These are phyloP conservation scores for Coilia nasus DNA, from an alignment of 2,797 vertebrate genomes.

Conservation along the genomic window DNA sequence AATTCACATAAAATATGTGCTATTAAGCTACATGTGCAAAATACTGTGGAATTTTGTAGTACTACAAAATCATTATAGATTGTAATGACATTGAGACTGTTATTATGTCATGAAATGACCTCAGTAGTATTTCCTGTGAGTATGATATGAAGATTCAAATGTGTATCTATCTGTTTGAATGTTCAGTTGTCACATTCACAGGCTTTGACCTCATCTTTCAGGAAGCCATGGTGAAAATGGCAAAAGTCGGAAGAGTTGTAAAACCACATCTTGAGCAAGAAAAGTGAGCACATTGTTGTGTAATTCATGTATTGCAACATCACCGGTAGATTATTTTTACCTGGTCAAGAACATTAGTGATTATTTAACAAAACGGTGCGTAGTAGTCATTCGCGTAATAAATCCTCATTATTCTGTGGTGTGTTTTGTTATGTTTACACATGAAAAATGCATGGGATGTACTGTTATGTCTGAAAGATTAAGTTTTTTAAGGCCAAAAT, in stretches of 20 bases:
- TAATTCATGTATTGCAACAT: not conserved
- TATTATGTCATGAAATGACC: too few species aligned
- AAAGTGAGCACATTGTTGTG: constrained; percentile 71
- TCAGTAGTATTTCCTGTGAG: too few species aligned
- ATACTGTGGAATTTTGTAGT: not conserved
- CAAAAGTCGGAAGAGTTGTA: constrained; percentile 84
- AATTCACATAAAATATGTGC: not conserved
- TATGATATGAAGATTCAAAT: too few species aligned
- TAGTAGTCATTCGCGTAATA: not conserved
- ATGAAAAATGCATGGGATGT: not conserved
- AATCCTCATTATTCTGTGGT: not conserved
- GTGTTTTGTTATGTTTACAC: not conserved
- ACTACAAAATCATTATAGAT: not conserved
- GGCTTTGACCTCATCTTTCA: constrained; percentile 56
- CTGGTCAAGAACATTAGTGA: not conserved
- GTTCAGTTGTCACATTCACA: not conserved
- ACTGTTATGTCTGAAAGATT: not conserved
- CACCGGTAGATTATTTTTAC: not conserved
- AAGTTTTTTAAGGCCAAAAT: not conserved
- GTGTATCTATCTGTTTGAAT: not conserved
- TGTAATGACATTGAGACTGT: not conserved
- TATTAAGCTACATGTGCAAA: not conserved
- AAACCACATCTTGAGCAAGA: constrained; percentile 77
- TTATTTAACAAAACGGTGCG: not conserved
- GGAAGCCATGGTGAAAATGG: constrained; percentile 95